These are phyloP conservation scores for Pachypanchax playfairii DNA, from an alignment of 2,113 vertebrate species.

Conservation along the genomic window DNA sequence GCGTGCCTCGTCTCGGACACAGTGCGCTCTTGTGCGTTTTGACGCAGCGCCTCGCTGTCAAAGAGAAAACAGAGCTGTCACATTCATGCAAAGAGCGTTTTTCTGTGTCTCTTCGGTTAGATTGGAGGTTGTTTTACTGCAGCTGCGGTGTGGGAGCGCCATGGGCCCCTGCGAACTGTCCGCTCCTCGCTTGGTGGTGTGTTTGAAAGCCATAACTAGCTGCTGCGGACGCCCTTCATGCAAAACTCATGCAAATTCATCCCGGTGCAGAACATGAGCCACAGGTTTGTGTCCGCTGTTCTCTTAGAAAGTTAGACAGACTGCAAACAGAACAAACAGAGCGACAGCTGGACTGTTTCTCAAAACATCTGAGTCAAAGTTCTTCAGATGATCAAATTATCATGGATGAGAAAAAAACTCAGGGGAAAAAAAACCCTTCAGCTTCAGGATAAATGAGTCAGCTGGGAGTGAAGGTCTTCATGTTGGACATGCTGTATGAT, in stretches of 20 bases:
- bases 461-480: background rate
- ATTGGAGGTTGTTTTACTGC: background rate
- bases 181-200: constrained; percentile 12
- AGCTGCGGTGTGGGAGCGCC: constrained; percentile 3
- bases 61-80: background rate
- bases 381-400: too few relatives aligned
- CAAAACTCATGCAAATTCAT: constrained; percentile 71
- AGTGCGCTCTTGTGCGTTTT: too few relatives aligned
- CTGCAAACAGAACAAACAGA: background rate
- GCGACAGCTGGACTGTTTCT: too few relatives aligned
- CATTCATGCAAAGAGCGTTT: too few relatives aligned
- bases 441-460: too few relatives aligned
- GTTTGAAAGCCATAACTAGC: constrained; percentile 47
- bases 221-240: constrained; percentile 53
- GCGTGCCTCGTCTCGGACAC: background rate
- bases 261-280: background rate
- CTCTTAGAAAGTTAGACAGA: background rate
- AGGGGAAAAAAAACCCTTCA: too few relatives aligned
- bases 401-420: too few relatives aligned
- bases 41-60: too few relatives aligned
- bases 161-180: background rate
- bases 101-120: background rate
- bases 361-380: too few relatives aligned
- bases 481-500: background rate
- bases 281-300: constrained; percentile 2